Evolutionary conservation across 1,140 invertebrate species (phyloP).

Genomic region (Dendroctonus valens): DNA sequence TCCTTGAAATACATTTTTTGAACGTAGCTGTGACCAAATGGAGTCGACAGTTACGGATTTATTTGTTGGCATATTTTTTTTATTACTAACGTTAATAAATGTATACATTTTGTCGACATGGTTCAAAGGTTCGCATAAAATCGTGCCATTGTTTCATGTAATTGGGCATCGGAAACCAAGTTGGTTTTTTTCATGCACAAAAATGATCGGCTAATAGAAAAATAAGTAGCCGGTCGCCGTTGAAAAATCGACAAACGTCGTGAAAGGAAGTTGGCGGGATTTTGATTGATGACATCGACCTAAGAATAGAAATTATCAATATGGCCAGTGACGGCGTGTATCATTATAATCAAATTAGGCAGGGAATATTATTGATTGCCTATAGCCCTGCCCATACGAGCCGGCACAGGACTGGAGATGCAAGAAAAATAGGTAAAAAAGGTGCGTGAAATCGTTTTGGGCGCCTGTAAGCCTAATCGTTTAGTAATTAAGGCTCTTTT

Average conservation of each 20-base stretch:
- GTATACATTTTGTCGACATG: too few species aligned
- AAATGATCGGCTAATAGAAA: conserved; percentile 10
- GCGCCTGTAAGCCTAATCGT: conserved; percentile 20
- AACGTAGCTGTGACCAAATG: too few species aligned
- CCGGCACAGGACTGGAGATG: conserved; percentile 6
- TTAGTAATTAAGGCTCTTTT: conserved; percentile 22
- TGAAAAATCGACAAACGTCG: conserved; percentile 29
- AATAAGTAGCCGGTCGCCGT: conserved; percentile 15
- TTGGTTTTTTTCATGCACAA: background rate
- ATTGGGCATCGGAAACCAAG: background rate
- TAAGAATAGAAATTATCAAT: conserved; percentile 35
- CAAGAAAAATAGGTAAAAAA: conserved; percentile 30
- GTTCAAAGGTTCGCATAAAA: too few species aligned
- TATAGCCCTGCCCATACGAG: conserved; percentile 30
- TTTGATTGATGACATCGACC: conserved; percentile 30
- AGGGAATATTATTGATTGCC: conserved; percentile 32
- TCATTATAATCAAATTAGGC: conserved; percentile 36
- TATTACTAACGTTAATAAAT: too few species aligned
- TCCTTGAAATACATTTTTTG: too few species aligned
- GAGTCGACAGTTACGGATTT: too few species aligned
- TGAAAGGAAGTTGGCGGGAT: conserved; percentile 26
- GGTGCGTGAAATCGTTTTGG: conserved; percentile 17
- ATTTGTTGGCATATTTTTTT: too few species aligned
- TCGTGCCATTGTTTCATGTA: too few species aligned
- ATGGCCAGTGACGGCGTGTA: conserved; percentile 31